Base-by-base conservation (phyloP, 2,888 invertebrate species). In the Pterostichus niger region DNA sequence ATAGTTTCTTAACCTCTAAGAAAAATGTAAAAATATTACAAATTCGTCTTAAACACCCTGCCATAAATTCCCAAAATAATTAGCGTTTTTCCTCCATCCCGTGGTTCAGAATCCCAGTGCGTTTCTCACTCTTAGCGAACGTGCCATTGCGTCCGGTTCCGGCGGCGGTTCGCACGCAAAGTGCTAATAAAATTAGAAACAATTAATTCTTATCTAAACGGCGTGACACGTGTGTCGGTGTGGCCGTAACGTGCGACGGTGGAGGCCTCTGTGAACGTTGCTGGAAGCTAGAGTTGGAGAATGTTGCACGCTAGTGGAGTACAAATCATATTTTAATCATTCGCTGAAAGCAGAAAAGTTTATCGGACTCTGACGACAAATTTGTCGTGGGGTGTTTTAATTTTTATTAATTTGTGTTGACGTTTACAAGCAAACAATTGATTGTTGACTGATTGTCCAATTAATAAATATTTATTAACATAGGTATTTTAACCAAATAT, bases 101-200 rank as follows among this genome's bases (percentile, higher is more conserved):
- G 11, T 31, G 24, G 24, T 59, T 40, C 44, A 17, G 44, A 71
- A 17, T 71, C 68, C 44, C 44, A 13, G 9, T 59, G 13, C 13
- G 13, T 59, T 49, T 13, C 56, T 56, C 15, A 5, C 6, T 56
- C 17, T 49, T 56, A 0, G 5, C 6, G n/a, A 33, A 11, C 64
- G 73, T 73, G n/a, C 75, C 75, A 75, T 52, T 6, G 11, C 75
- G 35, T 75, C 75, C 52, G 52, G 40, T 75, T 75, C 75, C 75
- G 49, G 75, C 15, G 17, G 24, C 7, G 40, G 40, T 40, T 52
- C 52, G 52, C 82, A 82, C 82, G 82, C 82, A 82, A 82, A 46
- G 75, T 75, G 82, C 82, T 75, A 82, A 82, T 82, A 82, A 82
- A 82, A 82, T 82, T 82, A 82, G 82, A 82, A 59, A 75, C 82